phyloP scores from a whole-genome alignment of 2,797 vertebrate species.

The Cynopterus sphinx region DNA sequence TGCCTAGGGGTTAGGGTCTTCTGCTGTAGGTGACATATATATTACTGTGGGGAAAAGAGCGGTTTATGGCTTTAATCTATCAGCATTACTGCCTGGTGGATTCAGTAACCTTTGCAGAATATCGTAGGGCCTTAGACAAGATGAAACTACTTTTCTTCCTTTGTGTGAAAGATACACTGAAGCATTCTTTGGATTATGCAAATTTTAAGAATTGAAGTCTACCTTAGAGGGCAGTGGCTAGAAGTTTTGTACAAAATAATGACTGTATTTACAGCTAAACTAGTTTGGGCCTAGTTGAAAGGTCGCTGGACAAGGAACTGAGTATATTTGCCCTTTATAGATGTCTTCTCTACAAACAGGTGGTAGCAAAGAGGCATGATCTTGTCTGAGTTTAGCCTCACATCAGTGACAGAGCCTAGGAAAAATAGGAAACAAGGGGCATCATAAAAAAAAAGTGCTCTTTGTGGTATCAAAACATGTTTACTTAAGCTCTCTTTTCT shows the following conservation, averaged over 20 bases:
- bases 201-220: background rate
- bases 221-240: background rate
- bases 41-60: background rate
- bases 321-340: background rate
- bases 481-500: constrained; percentile 58
- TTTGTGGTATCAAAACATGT: constrained; percentile 21
- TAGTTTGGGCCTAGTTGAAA: background rate
- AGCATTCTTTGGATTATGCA: background rate
- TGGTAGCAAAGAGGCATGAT: background rate
- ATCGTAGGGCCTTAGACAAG: background rate
- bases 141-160: background rate
- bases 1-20: too few relatives aligned
- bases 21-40: background rate
- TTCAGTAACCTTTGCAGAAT: background rate
- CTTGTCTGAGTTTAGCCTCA: background rate
- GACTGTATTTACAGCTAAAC: background rate
- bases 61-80: background rate
- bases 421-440: background rate
- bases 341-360: background rate
- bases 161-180: background rate
- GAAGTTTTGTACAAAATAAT: background rate
- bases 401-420: background rate
- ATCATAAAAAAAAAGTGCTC: background rate
- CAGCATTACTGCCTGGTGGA: background rate
- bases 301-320: background rate